These are phyloP conservation scores for Symphodus melops DNA, from an alignment of 2,113 vertebrate species.

Conservation along the genomic window DNA sequence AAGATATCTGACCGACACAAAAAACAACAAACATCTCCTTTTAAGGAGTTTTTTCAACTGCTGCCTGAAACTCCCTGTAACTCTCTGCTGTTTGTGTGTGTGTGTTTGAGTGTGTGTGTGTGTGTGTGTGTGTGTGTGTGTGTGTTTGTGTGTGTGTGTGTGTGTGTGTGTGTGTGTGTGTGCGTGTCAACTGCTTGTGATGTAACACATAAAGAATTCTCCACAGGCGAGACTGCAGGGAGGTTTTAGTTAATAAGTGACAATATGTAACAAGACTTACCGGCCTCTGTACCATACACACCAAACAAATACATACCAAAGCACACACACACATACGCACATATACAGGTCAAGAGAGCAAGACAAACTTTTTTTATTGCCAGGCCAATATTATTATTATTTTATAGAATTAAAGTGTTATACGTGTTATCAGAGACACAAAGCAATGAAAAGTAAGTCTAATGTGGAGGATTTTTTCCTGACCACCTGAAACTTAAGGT, in stretches of 20 bases:
- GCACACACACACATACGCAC: constrained; percentile 1
- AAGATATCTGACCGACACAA: constrained; percentile 36
- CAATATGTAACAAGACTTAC: constrained; percentile 43
- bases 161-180: background rate
- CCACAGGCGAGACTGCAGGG: constrained; percentile 36
- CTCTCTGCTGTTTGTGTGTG: background rate
- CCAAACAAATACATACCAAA: background rate
- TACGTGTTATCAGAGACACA: too few species aligned
- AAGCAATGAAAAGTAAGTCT: too few species aligned
- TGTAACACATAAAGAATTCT: constrained; percentile 75
- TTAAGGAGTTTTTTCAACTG: constrained; percentile 52
- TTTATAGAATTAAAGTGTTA: too few species aligned
- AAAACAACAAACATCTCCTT: constrained; percentile 62
- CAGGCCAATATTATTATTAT: too few species aligned
- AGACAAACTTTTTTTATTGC: too few species aligned
- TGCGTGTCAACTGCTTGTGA: constrained; percentile 53
- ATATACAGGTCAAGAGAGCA: too few species aligned
- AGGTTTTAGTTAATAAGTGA: constrained; percentile 76
- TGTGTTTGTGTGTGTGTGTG: constrained; percentile 1
- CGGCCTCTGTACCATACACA: constrained; percentile 6
- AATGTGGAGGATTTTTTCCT: too few species aligned
- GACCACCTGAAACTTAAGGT: too few species aligned
- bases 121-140: constrained; percentile 1
- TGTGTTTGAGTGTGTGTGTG: background rate
- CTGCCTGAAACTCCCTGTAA: constrained; percentile 23